Evolutionary conservation across 2,888 invertebrate genomes (phyloP), one percentile per base, ranked within the genome.

Genomic region (Eutolmus rufibarbis): DNA sequence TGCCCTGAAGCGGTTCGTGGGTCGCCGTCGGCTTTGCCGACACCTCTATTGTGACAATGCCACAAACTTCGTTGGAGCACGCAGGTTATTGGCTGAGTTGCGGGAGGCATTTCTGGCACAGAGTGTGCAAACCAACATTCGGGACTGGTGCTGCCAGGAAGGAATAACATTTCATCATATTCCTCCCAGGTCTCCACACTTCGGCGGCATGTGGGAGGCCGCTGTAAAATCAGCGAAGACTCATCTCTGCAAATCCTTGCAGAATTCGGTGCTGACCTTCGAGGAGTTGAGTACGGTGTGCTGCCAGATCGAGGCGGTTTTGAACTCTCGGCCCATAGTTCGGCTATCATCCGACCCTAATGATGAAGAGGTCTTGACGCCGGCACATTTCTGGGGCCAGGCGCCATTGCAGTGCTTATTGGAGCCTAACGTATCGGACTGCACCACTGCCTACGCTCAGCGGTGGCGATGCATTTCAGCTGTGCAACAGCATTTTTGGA

Each of bases 31-130:
- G 1, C 5, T 66, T 0, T 86, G 84, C 14, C 56, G 43, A 14
- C 57, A 56, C 16, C 7, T 86, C 1, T 43, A 40, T 28, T 86
- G 85, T 37, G 85, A 86, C 19, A 86, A 86, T 16, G 74, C 85
- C 2, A 89, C 89, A 7, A 86, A 86, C 23, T 86, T 86, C 28
- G 74, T 74, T 14, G 81, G 81, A 5, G 81, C 46, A 81, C 43
- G 43, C 23, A 4, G 51, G 16, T 46, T 28, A 0, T 28, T 81
- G 51, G 16, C 7, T 28, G 81, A 51, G 28, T 14, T 46, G 1
- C 4, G 14, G 1, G 51, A 56, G 4, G 56, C 56, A 1, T 56
- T 56, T 7, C n/a, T 56, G n/a, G n/a, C 7, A n/a, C n/a, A n/a
- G n/a, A 56, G 12, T 28, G 7, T n/a, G 7, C 56, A 56, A n/a